These are phyloP conservation scores for Trachymyrmex septentrionalis DNA, from an alignment of 1,140 invertebrate genomes.

Conservation along the genomic window DNA sequence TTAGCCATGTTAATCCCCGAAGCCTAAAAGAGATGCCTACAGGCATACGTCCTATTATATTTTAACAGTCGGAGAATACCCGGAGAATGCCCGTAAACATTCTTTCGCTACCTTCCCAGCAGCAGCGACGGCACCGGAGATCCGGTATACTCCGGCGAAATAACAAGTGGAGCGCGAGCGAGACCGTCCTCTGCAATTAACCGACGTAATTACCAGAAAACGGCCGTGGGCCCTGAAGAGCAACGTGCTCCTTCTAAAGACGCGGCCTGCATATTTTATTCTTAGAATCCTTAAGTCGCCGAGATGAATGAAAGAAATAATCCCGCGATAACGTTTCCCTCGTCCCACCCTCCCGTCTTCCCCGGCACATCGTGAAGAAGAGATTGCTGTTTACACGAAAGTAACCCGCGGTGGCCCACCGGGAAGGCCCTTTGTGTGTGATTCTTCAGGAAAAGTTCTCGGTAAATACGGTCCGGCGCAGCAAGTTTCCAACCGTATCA, in stretches of 20 bases:
- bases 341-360: neutral
- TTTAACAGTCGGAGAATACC: constrained; percentile 73
- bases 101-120: constrained; percentile 72
- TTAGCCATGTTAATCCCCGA: constrained; percentile 82
- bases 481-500: constrained; percentile 65
- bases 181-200: constrained; percentile 78
- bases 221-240: constrained; percentile 61
- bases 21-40: constrained; percentile 59
- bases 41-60: constrained; percentile 75
- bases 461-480: constrained; percentile 69
- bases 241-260: constrained; percentile 49
- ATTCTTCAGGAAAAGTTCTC: constrained; percentile 67
- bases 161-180: constrained; percentile 49
- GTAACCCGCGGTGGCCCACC: constrained; percentile 68
- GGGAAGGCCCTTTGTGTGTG: constrained; percentile 49
- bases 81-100: constrained; percentile 78
- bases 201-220: constrained; percentile 80
- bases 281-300: constrained; percentile 77
- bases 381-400: constrained; percentile 73
- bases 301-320: constrained; percentile 75
- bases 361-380: neutral
- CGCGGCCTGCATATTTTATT: constrained; percentile 79
- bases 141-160: constrained; percentile 26
- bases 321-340: constrained; percentile 71
- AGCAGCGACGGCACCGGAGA: neutral